Evolutionary conservation across 2,113 vertebrate species (phyloP), one percentile per base, ranked within the genome.

Genomic region (Sorex araneus): DNA sequence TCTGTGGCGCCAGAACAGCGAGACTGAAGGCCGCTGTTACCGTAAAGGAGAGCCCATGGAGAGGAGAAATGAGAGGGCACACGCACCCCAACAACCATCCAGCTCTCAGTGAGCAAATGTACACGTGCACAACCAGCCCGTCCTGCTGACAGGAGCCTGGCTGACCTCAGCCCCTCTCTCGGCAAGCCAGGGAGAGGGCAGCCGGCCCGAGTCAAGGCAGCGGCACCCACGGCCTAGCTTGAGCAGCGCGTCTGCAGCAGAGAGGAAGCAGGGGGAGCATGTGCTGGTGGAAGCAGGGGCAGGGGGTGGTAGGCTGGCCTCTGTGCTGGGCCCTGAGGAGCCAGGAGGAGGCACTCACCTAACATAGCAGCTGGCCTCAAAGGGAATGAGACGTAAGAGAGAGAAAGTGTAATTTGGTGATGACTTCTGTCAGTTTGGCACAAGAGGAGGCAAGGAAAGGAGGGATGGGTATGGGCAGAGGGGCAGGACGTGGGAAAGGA

Each of bases 381-480:
- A 66, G 80, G 50, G 64, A 89, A 89, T 64, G 84, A 90, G 78
- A 81, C 81, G 45, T 50, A 47, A 87, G 90, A 91, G 90, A 91
- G 97, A 94, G 83, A 93, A 94, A 40, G 13, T 73, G 57, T 73
- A 94, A 92, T 93, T 95, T 97, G 94, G 12, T 89, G 92, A 97
- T 11, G 84, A 94, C 95, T 71, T 89, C 91, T 95, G 83, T 95
- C 90, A 95, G 94, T 98, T 98, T 98, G 98, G 98, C 98, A 98
- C 98, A 76, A 96, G 86, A 95, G 91, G 95, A 71, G 50, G 82
- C 6, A 43, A 81, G 67, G 63, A 79, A 87, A 73, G 82, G 75
- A 75, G 78, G 3, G 8, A 40, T 3, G 50, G 75, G 87, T 30
- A 32, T 71, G 9, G 71, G 50, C 80, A 73, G 50, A 40, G 76